Evolutionary conservation across 2,113 vertebrate genomes (phyloP).

Genomic region (Ictalurus punctatus): DNA sequence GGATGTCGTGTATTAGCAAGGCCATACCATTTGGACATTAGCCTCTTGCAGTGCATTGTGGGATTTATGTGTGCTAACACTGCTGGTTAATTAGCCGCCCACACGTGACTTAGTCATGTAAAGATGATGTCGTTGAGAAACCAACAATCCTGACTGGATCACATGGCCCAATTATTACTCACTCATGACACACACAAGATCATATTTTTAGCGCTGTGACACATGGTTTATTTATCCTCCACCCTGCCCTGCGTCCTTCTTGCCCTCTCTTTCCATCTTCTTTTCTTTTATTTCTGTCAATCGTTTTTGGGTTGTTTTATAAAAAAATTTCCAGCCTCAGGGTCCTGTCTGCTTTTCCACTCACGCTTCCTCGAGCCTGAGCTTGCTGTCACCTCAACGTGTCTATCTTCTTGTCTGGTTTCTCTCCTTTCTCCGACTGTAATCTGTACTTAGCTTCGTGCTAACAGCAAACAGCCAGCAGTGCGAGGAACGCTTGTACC

Average conservation of each 20-base stretch:
- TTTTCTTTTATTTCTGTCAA: background rate
- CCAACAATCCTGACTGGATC: background rate
- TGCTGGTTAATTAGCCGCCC: slow-evolving; percentile 1
- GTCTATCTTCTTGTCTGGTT: background rate
- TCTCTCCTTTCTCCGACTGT: slow-evolving; percentile 1
- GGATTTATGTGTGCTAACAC: background rate
- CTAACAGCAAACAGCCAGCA: slow-evolving; percentile 5
- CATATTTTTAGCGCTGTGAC: background rate
- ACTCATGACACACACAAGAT: background rate
- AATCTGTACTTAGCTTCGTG: slow-evolving; percentile 13
- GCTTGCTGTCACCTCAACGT: background rate
- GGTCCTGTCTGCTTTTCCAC: background rate
- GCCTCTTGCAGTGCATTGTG: background rate
- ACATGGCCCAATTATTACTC: background rate
- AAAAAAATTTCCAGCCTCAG: background rate
- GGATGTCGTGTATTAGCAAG: background rate
- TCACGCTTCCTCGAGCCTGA: background rate
- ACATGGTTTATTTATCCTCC: slow-evolving; percentile 10
- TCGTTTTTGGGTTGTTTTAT: background rate
- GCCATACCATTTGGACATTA: background rate
- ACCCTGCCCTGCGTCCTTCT: background rate
- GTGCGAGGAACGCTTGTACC: background rate
- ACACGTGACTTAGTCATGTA: background rate
- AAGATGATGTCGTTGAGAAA: background rate
- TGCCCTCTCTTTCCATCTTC: background rate